Conservation (phyloP, 1,140 invertebrate species). For the Drosophila takahashii region DNA sequence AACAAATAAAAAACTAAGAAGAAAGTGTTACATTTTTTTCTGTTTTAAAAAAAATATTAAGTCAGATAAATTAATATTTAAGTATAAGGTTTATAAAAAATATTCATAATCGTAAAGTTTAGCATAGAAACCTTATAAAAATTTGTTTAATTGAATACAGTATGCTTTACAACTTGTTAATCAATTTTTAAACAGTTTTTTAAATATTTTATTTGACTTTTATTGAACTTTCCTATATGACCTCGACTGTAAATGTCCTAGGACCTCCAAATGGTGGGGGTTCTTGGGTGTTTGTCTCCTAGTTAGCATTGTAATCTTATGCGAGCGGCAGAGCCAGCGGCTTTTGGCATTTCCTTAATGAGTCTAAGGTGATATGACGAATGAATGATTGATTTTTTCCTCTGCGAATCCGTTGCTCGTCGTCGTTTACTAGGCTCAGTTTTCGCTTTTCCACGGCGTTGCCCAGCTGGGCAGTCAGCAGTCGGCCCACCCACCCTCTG, state of each 20-base stretch:
- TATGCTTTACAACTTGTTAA: background rate
- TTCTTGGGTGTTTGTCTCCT: slow-evolving; percentile 4
- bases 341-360: slow-evolving; percentile 70
- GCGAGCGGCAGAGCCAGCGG: slow-evolving; percentile 26
- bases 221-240: too few species aligned
- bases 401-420: slow-evolving; percentile 42
- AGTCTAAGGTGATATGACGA: slow-evolving; percentile 80
- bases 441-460: slow-evolving; percentile 3
- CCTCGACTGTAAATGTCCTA: slow-evolving; percentile 1
- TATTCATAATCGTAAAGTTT: too few species aligned
- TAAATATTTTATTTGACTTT: background rate
- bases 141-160: too few species aligned
- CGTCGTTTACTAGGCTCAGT: slow-evolving; percentile 22
- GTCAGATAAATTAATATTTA: too few species aligned
- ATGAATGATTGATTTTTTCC: slow-evolving; percentile 79
- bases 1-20: too few species aligned
- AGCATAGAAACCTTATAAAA: too few species aligned
- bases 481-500: slow-evolving; percentile 3
- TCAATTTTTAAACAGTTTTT: too few species aligned
- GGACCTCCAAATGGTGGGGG: background rate
- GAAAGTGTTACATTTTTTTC: too few species aligned
- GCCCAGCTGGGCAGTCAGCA: too few species aligned
- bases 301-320: slow-evolving; percentile 53
- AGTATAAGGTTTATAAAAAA: too few species aligned
- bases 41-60: too few species aligned